Conservation (phyloP, 2,888 invertebrate species). For the Drosophila planitibia region DNA sequence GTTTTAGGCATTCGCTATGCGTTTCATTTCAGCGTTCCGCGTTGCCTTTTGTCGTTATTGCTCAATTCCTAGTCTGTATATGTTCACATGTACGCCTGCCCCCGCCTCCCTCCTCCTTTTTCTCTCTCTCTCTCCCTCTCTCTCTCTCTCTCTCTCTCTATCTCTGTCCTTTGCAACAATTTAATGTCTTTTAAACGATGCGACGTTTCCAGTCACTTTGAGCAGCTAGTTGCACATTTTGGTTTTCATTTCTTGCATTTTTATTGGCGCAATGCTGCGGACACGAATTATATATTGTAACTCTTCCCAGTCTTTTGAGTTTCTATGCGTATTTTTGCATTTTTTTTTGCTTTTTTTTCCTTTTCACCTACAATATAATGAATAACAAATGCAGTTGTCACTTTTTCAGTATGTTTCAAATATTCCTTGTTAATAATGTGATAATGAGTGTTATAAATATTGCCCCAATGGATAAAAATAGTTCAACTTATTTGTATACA, state of each 20-base stretch:
- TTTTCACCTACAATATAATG: neutral
- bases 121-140: neutral
- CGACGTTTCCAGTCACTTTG: slow-evolving; percentile 30
- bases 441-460: neutral
- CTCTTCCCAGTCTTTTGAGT: neutral
- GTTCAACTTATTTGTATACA: neutral
- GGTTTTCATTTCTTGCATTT: slow-evolving; percentile 40
- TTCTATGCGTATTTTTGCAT: neutral
- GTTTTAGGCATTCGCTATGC: slow-evolving; percentile 39
- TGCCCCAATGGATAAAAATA: neutral
- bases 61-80: slow-evolving; percentile 7
- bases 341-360: neutral
- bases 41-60: slow-evolving; percentile 21
- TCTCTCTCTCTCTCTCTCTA: neutral
- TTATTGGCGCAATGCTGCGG: slow-evolving; percentile 45
- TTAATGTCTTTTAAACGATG: slow-evolving; percentile 17
- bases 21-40: slow-evolving; percentile 46
- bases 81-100: neutral
- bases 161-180: slow-evolving; percentile 4
- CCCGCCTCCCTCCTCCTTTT: neutral
- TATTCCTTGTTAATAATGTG: neutral
- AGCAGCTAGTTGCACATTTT: slow-evolving; percentile 45
- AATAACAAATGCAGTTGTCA: neutral
- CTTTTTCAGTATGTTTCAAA: neutral
- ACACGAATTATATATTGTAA: slow-evolving; percentile 21